These are phyloP conservation scores for Shargacucullia verbasci DNA, from an alignment of 2,888 invertebrate species.

Conservation along the genomic window DNA sequence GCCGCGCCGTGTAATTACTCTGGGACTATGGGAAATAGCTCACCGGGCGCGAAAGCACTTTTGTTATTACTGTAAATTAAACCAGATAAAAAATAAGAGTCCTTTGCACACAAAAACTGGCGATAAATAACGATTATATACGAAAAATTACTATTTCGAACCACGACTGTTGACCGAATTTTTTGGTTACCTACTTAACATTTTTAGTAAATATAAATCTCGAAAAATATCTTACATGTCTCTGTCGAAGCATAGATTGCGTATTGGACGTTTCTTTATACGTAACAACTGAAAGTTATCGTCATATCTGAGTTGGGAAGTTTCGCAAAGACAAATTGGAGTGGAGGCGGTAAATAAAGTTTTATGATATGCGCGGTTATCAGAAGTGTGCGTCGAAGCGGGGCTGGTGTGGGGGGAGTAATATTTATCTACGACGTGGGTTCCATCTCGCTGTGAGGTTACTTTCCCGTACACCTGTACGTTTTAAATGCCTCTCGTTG, in stretches of 20 bases:
- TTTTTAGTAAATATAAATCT: constrained; percentile 45
- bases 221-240: constrained; percentile 57
- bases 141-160: background rate
- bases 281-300: constrained; percentile 73
- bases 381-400: constrained; percentile 75
- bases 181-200: constrained; percentile 8
- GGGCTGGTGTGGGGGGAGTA: constrained; percentile 62
- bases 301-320: constrained; percentile 78
- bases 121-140: background rate
- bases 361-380: constrained; percentile 85
- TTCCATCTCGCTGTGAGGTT: constrained; percentile 60
- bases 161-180: background rate
- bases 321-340: constrained; percentile 82
- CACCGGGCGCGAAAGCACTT: constrained; percentile 77
- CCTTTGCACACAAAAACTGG: constrained; percentile 8
- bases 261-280: constrained; percentile 66
- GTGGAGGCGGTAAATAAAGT: constrained; percentile 83
- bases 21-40: constrained; percentile 86
- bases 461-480: constrained; percentile 73
- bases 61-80: constrained; percentile 80
- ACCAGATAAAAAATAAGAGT: constrained; percentile 61
- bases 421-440: constrained; percentile 72
- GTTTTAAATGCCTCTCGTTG: constrained; percentile 70
- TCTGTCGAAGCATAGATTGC: constrained; percentile 60
- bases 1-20: constrained; percentile 83